Evolutionary conservation across 2,888 invertebrate genomes (phyloP), one percentile per base, ranked within the genome.

Genomic region (Drosophila histrio): DNA sequence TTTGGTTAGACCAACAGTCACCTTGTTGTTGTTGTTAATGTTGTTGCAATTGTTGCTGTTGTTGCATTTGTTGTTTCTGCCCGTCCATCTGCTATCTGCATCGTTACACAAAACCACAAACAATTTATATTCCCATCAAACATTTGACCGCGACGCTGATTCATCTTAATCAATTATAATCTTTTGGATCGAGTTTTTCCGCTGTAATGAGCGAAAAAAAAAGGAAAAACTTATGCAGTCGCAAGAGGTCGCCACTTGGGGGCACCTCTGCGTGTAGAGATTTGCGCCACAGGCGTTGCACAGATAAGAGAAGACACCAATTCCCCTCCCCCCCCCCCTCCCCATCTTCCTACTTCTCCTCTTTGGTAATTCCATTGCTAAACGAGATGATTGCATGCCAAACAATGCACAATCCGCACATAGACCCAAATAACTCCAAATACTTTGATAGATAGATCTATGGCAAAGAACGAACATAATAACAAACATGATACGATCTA

Each of bases 91-190:
- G 71, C 67, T 65, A 68, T 75, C 65, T 77, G 76, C 85, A 73
- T 85, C 88, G 87, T 83, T 86, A 88, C 88, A 87, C 87, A 89
- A 90, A 79, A 90, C 90, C 90, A 87, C 89, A 89, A 90, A 89
- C 90, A 90, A 90, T 90, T 90, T 90, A 90, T 90, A 90, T 89
- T 90, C 89, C 89, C 90, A 90, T 88, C 89, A 89, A 90, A 89
- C 90, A 90, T 90, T 90, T 91, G 91, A 91, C 91, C 91, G 79
- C 89, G 89, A 87, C 90, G 87, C 90, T 89, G 91, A 91, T 91
- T 91, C 91, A 91, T 91, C 91, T 91, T 91, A 91, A 91, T 91
- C 91, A 91, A 91, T 91, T 91, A 91, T 90, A 90, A 89, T 84
- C 85, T 85, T 86, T 82, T 86, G 77, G 89, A 89, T 89, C 89